Percentiles rank a stretch among this genome's conserved stretches.
These are phyloP conservation scores for Flexamia atlantica DNA, from an alignment of 2,888 invertebrate species.

Conservation along the genomic window DNA sequence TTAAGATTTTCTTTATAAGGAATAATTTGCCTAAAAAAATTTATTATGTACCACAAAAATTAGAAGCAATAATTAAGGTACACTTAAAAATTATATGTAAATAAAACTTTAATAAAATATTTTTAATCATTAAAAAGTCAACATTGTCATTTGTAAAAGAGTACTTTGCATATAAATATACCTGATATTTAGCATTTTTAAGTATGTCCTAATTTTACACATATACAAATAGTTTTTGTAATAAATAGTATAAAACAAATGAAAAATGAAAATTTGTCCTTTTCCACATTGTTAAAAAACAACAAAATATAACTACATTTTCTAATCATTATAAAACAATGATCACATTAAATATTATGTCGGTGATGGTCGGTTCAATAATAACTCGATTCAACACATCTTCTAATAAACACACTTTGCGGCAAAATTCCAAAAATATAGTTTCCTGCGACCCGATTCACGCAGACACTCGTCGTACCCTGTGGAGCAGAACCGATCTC, in stretches of 20 bases:
- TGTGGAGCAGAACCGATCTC: constrained; percentile 7
- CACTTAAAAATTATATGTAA: not conserved
- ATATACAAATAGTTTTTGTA: constrained; percentile 35
- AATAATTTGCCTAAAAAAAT: too few relatives aligned
- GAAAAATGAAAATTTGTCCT: constrained; percentile 30
- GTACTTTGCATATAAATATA: constrained; percentile 22
- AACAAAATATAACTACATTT: constrained; percentile 27
- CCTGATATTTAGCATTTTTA: constrained; percentile 13
- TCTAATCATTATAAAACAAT: constrained; percentile 42
- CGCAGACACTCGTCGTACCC: constrained; percentile 13
- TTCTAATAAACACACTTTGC: constrained; percentile 7
- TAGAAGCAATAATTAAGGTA: not conserved
- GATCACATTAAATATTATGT: constrained; percentile 20
- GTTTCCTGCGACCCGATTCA: not conserved
- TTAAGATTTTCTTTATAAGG: too few relatives aligned
- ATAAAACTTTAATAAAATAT: constrained; percentile 34
- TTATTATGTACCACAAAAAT: not conserved
- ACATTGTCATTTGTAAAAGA: constrained; percentile 13
- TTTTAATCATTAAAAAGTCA: constrained; percentile 26
- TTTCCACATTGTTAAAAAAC: constrained; percentile 3
- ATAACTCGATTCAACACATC: not conserved
- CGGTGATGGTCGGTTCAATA: constrained; percentile 23
- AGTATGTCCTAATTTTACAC: constrained; percentile 25
- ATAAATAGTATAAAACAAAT: constrained; percentile 30
- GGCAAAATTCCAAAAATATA: not conserved